Evolutionary conservation across 2,113 vertebrate species (phyloP).

Genomic region (Tragulus kanchil): DNA sequence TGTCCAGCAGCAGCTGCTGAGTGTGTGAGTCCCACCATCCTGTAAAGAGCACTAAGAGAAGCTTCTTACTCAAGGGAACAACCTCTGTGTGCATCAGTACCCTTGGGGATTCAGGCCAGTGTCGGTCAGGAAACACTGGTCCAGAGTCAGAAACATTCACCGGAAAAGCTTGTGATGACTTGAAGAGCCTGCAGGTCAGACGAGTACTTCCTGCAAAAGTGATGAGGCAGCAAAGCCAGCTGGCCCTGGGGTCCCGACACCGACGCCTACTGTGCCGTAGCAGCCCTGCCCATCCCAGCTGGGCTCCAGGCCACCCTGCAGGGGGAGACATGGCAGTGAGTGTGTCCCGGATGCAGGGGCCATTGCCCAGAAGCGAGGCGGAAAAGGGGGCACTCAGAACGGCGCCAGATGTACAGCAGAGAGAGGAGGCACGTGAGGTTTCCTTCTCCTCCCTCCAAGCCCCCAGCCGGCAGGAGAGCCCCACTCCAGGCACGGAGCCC

Average conservation of each 20-base stretch:
- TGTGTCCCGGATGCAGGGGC: not conserved
- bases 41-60: not conserved
- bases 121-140: too few relatives aligned
- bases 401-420: not conserved
- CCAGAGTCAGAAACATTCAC: not conserved
- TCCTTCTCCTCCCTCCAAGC: not conserved
- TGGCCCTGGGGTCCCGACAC: accelerated
- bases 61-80: not conserved
- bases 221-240: not conserved
- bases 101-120: accelerated
- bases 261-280: not conserved
- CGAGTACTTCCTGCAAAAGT: not conserved
- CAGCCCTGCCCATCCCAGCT: not conserved
- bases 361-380: not conserved
- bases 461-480: accelerated
- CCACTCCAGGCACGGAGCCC: not conserved
- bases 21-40: too few relatives aligned
- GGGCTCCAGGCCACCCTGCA: not conserved
- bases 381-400: not conserved
- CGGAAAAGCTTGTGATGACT: not conserved
- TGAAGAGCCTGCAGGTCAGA: not conserved
- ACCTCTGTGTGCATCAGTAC: not conserved
- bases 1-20: not conserved
- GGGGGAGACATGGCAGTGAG: not conserved
- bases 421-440: accelerated